These are phyloP conservation scores for Drosophila trichaetosa DNA, from an alignment of 2,888 invertebrate genomes.

Conservation along the genomic window DNA sequence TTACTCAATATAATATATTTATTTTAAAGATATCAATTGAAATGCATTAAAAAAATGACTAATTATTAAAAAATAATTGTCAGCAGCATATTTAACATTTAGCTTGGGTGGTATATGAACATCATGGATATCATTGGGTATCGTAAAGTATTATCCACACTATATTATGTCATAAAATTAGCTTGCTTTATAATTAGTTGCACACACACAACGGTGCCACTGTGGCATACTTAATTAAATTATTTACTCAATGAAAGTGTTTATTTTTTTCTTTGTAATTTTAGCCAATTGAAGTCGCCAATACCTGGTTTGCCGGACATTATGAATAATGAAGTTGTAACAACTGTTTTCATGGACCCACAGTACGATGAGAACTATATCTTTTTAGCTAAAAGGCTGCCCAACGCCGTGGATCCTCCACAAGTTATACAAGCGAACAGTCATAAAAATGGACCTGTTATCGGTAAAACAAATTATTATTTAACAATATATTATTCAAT, in stretches of 20 bases:
- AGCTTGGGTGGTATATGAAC: no score
- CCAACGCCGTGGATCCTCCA: constrained; percentile 89
- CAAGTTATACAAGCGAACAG: constrained; percentile 92
- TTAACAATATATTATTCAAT: neutral
- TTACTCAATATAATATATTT: neutral
- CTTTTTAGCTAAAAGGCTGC: constrained; percentile 90
- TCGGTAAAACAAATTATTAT: constrained; percentile 86
- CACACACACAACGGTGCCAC: neutral
- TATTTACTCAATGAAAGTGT: neutral
- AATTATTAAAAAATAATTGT: neutral
- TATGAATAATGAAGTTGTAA: constrained; percentile 87
- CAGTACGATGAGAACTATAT: constrained; percentile 90
- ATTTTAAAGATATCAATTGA: neutral
- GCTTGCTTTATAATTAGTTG: neutral
- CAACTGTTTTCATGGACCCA: constrained; percentile 92
- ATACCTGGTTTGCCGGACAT: constrained; percentile 89
- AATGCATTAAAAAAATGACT: neutral
- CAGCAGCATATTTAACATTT: neutral
- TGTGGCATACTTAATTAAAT: neutral
- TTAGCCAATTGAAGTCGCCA: constrained; percentile 88
- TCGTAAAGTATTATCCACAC: neutral
- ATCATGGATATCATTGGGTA: neutral
- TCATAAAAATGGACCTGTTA: constrained; percentile 89
- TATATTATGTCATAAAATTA: neutral
- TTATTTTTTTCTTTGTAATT: constrained; percentile 1